A percentile compares a stretch with the other conserved stretches of the same genome.
phyloP scores from a whole-genome alignment of 2,797 vertebrate species.

The Schizopygopsis malacanthus region DNA sequence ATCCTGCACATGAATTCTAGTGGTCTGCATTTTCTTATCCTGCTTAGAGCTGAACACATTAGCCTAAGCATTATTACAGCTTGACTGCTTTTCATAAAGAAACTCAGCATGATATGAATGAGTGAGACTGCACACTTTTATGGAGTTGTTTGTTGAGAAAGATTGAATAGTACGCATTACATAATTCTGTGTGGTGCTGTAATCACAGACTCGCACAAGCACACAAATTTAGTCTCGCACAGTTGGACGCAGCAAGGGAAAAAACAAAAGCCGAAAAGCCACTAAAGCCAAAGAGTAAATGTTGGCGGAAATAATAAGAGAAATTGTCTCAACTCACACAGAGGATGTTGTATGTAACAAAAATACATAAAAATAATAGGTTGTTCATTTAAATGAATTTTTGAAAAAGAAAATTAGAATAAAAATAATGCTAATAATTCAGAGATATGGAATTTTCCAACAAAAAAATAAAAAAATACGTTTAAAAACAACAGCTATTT shows the following conservation, averaged over 20 bases:
- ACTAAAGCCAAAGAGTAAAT: slow-evolving; percentile 10
- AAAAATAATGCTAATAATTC: background rate
- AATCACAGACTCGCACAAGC: slow-evolving; percentile 25
- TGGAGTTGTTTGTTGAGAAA: slow-evolving; percentile 33
- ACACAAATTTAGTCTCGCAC: background rate
- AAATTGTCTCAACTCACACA: background rate
- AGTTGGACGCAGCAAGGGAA: background rate
- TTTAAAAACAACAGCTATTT: background rate
- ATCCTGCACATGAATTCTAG: background rate
- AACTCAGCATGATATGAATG: slow-evolving; percentile 36
- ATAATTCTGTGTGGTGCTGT: slow-evolving; percentile 46
- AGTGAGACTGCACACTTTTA: slow-evolving; percentile 7
- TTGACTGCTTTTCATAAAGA: slow-evolving; percentile 45
- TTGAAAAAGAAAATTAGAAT: background rate
- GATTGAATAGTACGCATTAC: background rate
- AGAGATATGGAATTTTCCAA: background rate
- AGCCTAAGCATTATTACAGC: slow-evolving; percentile 23
- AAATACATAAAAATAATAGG: background rate
- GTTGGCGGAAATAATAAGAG: background rate
- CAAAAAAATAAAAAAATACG: background rate
- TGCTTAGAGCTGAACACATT: slow-evolving; percentile 16
- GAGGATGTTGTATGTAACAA: background rate
- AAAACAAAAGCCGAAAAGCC: background rate
- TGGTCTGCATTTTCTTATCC: slow-evolving; percentile 28
- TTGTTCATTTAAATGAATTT: background rate